Base-by-base conservation (phyloP, 2,113 vertebrate species). In the Oplegnathus fasciatus region DNA sequence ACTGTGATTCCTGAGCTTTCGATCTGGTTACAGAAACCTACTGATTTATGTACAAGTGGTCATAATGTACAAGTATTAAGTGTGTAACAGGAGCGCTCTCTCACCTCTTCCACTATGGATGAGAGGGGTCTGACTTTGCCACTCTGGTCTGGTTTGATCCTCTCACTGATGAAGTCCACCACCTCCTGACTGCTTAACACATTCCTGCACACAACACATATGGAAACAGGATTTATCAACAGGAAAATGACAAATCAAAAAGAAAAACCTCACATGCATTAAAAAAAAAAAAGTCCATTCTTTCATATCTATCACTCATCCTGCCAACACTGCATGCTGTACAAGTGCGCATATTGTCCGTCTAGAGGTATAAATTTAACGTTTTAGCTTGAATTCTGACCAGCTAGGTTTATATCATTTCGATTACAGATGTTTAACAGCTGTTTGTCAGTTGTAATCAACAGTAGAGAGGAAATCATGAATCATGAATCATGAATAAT, bases 151-250 rank as follows among this genome's bases (percentile, higher is more conserved):
- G 96, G 96, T 89, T 97, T 96, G 88, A 99, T 97, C 92, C 97
- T 96, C 70, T 98, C 96, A 52, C 96, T 97, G 93, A 99, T 95
- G 91, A 99, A 99, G 94, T 99, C 98, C 93, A 99, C 97, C 85
- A 99, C 98, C 88, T 99, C 98, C 93, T 99, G 98, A 93, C 98
- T 99, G 96, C 98, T 99, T 94, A 99, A 96, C 84, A 99, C 98
- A 69, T 99, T 99, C 98, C 98, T 99, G 92, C 65, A 71, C 55
- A 70, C 17, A 82, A 75, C n/a, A 64, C 28, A 75, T 1, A 55
- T 5, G 24, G 11, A 62, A 40, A 66, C 10, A 62, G 18, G 14
- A 40, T 1, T 57, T 1, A 64, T n/a, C 30, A 57, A 57, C 26
- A 46, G 18, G 44, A 26, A 44, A 24, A 18, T 4, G 30, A 52